Conservation (phyloP, 1,140 invertebrate species). For the Schlechtendalia chinensis region DNA sequence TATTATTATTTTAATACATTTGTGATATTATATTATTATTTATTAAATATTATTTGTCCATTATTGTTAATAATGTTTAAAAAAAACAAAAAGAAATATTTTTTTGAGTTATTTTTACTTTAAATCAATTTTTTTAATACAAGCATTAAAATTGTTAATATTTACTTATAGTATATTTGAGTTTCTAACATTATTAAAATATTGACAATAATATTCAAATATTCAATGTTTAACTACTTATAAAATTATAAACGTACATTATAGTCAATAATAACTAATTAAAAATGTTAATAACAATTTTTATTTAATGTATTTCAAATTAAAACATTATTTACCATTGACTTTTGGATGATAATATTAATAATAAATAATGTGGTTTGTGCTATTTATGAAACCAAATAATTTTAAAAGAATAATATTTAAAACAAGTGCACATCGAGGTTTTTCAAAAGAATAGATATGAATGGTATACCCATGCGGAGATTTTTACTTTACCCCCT, state of each 20-base stretch:
- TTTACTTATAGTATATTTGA: background rate
- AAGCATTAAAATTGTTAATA: background rate
- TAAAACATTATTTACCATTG: background rate
- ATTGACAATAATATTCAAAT: background rate
- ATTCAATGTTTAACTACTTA: background rate
- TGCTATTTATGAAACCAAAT: too few species aligned
- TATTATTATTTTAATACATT: constrained; percentile 20
- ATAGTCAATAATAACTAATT: background rate
- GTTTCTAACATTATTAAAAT: background rate
- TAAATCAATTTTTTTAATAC: background rate
- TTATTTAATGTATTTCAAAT: constrained; percentile 1
- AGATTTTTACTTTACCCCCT: too few species aligned
- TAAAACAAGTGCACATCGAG: too few species aligned
- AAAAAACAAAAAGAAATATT: background rate
- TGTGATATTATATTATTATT: constrained; percentile 27
- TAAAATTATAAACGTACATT: background rate
- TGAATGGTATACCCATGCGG: too few species aligned
- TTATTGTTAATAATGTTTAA: constrained; percentile 1
- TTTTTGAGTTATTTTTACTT: background rate
- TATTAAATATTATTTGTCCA: background rate
- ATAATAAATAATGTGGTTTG: too few species aligned
- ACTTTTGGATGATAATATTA: background rate
- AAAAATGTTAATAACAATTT: too few species aligned
- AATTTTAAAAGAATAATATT: too few species aligned
- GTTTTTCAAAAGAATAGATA: background rate